phyloP scores from a whole-genome alignment of 2,113 vertebrate genomes.

The Lethenteron camtschaticum region DNA sequence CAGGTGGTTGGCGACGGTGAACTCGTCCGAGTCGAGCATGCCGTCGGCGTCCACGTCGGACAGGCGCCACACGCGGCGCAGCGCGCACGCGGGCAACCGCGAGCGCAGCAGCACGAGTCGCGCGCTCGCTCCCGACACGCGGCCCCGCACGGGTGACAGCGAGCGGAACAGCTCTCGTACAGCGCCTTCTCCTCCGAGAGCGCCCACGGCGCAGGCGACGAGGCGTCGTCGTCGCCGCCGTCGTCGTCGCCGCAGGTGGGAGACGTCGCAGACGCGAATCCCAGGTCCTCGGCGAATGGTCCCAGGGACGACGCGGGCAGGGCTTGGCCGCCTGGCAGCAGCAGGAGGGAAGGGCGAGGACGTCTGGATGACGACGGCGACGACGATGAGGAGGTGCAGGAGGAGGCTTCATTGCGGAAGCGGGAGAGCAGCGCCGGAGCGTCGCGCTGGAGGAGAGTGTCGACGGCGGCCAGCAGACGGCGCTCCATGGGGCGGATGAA shows the following conservation, averaged over 20 bases:
- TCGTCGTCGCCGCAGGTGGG: neutral
- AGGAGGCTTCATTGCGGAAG: too few relatives aligned
- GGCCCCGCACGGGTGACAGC: conserved; percentile 1
- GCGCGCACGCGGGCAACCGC: neutral
- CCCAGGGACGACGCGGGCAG: neutral
- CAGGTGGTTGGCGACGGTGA: neutral
- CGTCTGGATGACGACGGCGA: too few relatives aligned
- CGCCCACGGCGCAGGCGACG: neutral
- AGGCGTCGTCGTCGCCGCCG: neutral
- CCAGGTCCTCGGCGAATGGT: neutral
- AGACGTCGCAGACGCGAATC: neutral
- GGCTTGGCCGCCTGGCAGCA: neutral
- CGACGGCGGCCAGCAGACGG: too few relatives aligned
- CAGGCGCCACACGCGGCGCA: neutral
- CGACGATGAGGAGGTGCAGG: too few relatives aligned
- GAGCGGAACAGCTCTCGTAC: neutral
- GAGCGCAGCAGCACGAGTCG: conserved; percentile 2
- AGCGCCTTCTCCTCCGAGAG: conserved; percentile 3
- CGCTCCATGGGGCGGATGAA: too few relatives aligned
- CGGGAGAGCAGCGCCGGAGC: too few relatives aligned
- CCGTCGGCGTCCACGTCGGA: neutral
- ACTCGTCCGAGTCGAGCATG: conserved; percentile 3
- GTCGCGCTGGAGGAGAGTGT: too few relatives aligned
- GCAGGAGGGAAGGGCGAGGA: too few relatives aligned
- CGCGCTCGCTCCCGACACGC: neutral